Base-by-base conservation (phyloP, 2,113 vertebrate genomes). In the Solea solea region DNA sequence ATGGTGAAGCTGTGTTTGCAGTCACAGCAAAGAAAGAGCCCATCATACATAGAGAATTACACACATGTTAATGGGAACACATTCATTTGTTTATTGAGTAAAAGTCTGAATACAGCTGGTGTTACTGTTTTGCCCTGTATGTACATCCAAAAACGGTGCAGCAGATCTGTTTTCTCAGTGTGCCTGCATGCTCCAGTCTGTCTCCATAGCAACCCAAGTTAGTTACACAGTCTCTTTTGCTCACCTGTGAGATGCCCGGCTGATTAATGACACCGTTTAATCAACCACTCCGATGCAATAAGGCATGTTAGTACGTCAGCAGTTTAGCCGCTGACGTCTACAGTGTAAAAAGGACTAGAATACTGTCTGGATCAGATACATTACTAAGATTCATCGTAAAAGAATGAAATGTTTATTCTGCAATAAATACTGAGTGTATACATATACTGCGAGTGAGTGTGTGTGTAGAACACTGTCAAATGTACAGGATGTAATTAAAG, bases 101-200 rank as follows among this genome's bases (percentile, higher is more conserved):
- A 91, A 91, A 91, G 85, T 78, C 76, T 90, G 85, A 82, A 88
- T 88, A 92, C 91, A 92, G 89, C 91, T 92, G 93, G 90, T 92
- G 86, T 88, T 87, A 65, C 76, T 53, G 74, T 81, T 84, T 77
- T 67, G 85, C 72, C 80, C 74, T 81, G 78, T 88, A 74, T 83
- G 72, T 81, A 89, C 90, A 90, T 83, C 79, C 78, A 81, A 69
- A 69, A 77, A 70, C 40, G 63, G 75, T 68, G 72, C 69, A 76
- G 64, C 81, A 76, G 77, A 85, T 76, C 3, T 34, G 34, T 54
- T 81, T 82, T 64, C 66, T 63, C 76, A 74, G 64, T 62, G 61
- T 28, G 70, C 74, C 85, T 82, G 70, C 78, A 76, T 74, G 69
- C 79, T 51, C 70, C 64, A 50, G 58, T 78, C 79, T 50, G 48